Conservation (phyloP, 2,113 vertebrate genomes). For the Garra rufa region DNA sequence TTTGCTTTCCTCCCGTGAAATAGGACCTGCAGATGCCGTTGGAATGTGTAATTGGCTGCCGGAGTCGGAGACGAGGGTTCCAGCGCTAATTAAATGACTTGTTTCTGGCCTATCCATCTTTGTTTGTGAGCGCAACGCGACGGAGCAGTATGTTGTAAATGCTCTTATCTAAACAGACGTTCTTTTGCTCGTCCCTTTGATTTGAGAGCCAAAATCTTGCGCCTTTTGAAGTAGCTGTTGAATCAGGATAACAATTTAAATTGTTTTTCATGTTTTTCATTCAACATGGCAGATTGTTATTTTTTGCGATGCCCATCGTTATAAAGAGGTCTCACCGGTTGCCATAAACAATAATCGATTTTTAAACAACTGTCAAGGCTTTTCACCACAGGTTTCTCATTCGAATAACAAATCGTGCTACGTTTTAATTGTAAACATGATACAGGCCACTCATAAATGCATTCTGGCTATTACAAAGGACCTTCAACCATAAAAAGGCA, state of each 20-base stretch:
- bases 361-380: conserved; percentile 65
- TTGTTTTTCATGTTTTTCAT: conserved; percentile 29
- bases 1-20: conserved; percentile 77
- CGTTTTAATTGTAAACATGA: conserved; percentile 60
- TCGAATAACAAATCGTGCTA: conserved; percentile 63
- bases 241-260: conserved; percentile 26
- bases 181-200: conserved; percentile 73
- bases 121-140: conserved; percentile 76
- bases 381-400: conserved; percentile 63
- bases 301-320: conserved; percentile 45
- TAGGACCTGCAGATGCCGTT: conserved; percentile 78
- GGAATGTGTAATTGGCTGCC: conserved; percentile 82
- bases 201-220: conserved; percentile 70
- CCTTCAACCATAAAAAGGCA: conserved; percentile 39
- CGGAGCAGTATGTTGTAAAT: conserved; percentile 75
- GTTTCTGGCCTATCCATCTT: conserved; percentile 84
- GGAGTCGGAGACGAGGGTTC: conserved; percentile 75
- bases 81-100: conserved; percentile 83
- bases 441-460: conserved; percentile 48
- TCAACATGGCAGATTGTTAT: conserved; percentile 16
- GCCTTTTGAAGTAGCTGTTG: conserved; percentile 48
- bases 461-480: conserved; percentile 34
- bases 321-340: conserved; percentile 61
- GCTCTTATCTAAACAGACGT: conserved; percentile 78
- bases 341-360: conserved; percentile 17